phyloP scores from a whole-genome alignment of 1,140 invertebrate genomes.

The Zeugodacus cucurbitae region DNA sequence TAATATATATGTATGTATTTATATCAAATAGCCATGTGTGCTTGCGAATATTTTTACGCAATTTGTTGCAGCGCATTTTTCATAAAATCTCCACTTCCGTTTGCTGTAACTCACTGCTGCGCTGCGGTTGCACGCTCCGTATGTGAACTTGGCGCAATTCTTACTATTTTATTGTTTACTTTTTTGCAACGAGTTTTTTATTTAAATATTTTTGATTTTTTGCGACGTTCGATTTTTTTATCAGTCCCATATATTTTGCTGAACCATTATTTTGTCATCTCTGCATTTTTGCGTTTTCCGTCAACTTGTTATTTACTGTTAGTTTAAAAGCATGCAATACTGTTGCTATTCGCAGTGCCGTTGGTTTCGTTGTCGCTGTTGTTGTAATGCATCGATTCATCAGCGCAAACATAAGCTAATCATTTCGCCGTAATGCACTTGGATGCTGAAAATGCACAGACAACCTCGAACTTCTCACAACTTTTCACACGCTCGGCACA shows the following conservation, averaged over 20 bases:
- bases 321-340: not conserved
- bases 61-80: not conserved
- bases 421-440: constrained; percentile 52
- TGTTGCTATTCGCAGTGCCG: not conserved
- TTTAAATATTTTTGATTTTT: not conserved
- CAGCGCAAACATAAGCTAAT: constrained; percentile 52
- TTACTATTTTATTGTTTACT: not conserved
- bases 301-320: not conserved
- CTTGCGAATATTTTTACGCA: not conserved
- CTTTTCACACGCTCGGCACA: not conserved
- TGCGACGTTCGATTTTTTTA: not conserved
- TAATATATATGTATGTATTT: not conserved
- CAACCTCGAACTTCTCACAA: not conserved
- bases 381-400: not conserved
- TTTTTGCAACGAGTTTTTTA: not conserved
- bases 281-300: not conserved
- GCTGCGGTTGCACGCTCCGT: not conserved
- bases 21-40: not conserved
- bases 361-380: not conserved
- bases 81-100: constrained; percentile 20
- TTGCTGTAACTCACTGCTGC: not conserved
- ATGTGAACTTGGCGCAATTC: not conserved
- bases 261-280: not conserved
- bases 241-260: not conserved
- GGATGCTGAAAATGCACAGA: constrained; percentile 12